Base-by-base conservation (phyloP, 2,888 invertebrate species). In the Meliscaeva auricollis region DNA sequence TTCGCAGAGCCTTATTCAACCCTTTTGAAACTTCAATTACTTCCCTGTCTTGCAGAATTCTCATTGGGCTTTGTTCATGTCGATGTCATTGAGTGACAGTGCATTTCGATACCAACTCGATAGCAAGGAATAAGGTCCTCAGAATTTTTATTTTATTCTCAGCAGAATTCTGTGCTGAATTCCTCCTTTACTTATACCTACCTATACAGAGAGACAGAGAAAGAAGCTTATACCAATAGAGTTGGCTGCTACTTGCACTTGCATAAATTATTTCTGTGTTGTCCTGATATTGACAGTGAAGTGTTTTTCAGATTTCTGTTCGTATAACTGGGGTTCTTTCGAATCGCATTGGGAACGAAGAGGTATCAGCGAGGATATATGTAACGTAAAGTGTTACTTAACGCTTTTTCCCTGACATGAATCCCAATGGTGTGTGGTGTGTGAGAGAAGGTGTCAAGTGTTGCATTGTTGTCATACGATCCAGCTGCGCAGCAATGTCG, bases 351-450 rank as follows among this genome's bases (percentile, higher is more conserved):
- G 48, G 60, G 1, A 35, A 22, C 2, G 52, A 26, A 44, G 13
- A 20, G 7, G 9, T 2, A 11, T 6, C 3, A 11, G 7, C 22
- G 26, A 44, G 9, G 46, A 62, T 66, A 46, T 72, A 52, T 72
- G 76, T 80, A 75, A 80, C 54, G 75, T 80, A 68, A 85, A 81
- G 84, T 80, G 80, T 85, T 85, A 81, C 76, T 85, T 81, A 76
- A 76, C 81, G 56, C 62, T 64, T 48, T 64, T 62, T 41, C 41
- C 32, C 22, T 13, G 50, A 54, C 52, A 58, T 41, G 66, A 60
- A 60, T 75, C 75, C 70, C 72, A 41, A 44, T 70, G 70, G 70
- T 44, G 9, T 13, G n/a, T 5, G 1, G 50, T 9, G 11, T 9
- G 1, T 6, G 30, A 50, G 50, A 60, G 64, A 41, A 74, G 56